Percentiles rank a stretch among this genome's conserved stretches.
These are phyloP conservation scores for Barnardius zonarius DNA, from an alignment of 2,113 vertebrate species.

Conservation along the genomic window DNA sequence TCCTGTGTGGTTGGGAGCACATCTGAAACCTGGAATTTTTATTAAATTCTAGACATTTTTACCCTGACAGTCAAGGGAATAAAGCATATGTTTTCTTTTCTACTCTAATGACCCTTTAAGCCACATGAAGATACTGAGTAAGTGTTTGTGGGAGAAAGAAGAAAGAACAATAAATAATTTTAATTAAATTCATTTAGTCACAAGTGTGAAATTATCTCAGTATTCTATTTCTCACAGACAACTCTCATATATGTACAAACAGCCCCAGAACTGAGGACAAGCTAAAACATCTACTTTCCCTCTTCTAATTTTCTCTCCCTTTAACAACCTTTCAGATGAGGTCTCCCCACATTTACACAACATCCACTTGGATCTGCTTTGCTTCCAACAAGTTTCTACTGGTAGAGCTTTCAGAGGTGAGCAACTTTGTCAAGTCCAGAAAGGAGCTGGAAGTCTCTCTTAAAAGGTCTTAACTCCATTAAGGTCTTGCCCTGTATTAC, in stretches of 20 bases:
- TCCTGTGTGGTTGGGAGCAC: background rate
- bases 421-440: background rate
- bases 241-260: background rate
- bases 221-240: slow-evolving; percentile 5
- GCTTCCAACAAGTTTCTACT: slow-evolving; percentile 46
- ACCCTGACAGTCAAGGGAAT: background rate
- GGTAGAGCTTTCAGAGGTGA: background rate
- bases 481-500: background rate
- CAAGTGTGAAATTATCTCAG: background rate
- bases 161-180: background rate
- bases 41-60: background rate
- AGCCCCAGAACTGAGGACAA: slow-evolving; percentile 14
- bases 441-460: background rate
- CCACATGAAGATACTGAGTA: background rate
- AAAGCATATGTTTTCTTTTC: background rate
- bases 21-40: background rate
- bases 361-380: slow-evolving; percentile 30
- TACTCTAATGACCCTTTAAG: background rate
- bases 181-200: background rate
- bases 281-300: slow-evolving; percentile 28
- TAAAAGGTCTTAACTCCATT: background rate
- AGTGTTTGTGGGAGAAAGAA: background rate
- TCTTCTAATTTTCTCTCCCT: slow-evolving; percentile 20
- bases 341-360: slow-evolving; percentile 46
- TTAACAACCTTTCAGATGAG: slow-evolving; percentile 21